Conservation (phyloP, 2,113 vertebrate species). For the Lepus europaeus region DNA sequence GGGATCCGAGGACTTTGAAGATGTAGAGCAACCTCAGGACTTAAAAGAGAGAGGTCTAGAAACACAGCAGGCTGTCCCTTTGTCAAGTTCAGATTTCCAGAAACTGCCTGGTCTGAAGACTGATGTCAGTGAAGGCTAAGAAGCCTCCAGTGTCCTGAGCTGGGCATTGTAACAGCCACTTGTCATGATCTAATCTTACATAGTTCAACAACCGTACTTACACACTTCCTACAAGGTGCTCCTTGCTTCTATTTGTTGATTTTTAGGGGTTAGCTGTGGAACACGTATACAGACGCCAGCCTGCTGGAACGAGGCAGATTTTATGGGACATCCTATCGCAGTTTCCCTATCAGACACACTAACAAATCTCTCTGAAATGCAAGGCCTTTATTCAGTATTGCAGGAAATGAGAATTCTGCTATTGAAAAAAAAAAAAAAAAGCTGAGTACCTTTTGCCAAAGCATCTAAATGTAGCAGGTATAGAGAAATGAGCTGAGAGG, state of each 20-base stretch:
- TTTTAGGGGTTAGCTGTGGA: not conserved
- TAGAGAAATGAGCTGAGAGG: not conserved
- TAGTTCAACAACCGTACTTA: constrained; percentile 28
- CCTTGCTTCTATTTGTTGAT: not conserved
- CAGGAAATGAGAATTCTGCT: not conserved
- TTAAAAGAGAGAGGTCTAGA: not conserved
- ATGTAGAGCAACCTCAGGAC: not conserved
- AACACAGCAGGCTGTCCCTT: not conserved
- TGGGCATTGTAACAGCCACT: not conserved
- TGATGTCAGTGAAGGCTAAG: not conserved
- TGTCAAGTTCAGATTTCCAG: not conserved
- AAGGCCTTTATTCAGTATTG: not conserved
- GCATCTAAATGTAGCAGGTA: not conserved
- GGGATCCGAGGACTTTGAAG: not conserved
- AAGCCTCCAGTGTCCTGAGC: not conserved
- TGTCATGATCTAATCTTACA: not conserved
- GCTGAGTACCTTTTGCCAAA: not conserved
- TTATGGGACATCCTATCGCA: not conserved
- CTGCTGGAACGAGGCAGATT: not conserved
- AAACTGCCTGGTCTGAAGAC: not conserved
- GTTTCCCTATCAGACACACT: not conserved
- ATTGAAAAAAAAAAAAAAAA: not conserved
- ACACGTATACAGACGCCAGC: not conserved
- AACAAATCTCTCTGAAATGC: not conserved
- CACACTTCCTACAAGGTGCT: not conserved